Conservation (phyloP, 1,140 invertebrate genomes). For the Papilio aristodemus region DNA sequence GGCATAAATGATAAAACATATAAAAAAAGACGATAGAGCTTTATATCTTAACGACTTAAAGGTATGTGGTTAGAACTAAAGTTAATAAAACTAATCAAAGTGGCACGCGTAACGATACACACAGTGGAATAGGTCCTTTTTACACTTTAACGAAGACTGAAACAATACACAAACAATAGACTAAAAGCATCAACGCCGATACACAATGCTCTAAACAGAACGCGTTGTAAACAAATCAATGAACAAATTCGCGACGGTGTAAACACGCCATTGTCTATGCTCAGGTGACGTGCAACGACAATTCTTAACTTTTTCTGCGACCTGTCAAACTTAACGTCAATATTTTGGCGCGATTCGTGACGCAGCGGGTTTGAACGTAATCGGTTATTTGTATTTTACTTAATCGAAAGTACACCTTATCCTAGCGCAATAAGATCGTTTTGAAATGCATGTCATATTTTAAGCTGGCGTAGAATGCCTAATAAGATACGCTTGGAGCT, state of each 20-base stretch:
- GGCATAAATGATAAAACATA: background rate
- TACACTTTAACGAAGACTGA: conserved; percentile 37
- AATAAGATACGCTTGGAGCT: conserved; percentile 54
- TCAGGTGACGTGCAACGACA: conserved; percentile 57
- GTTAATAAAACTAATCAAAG: conserved; percentile 10
- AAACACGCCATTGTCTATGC: conserved; percentile 66
- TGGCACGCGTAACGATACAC: conserved; percentile 46
- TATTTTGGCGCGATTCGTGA: conserved; percentile 75
- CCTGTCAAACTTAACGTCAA: conserved; percentile 72
- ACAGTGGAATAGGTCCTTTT: conserved; percentile 46
- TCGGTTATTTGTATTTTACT: conserved; percentile 28
- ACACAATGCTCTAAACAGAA: conserved; percentile 38
- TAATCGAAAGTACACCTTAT: conserved; percentile 27
- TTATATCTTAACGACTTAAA: background rate
- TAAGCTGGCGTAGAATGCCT: conserved; percentile 43
- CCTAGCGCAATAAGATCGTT: conserved; percentile 32
- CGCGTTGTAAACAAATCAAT: conserved; percentile 38
- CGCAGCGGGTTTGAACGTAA: conserved; percentile 50
- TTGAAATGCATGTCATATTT: background rate
- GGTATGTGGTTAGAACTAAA: background rate
- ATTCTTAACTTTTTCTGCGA: conserved; percentile 50
- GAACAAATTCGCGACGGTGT: conserved; percentile 59
- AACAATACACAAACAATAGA: conserved; percentile 43
- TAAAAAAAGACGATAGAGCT: no score
- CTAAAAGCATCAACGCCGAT: conserved; percentile 44